Evolutionary conservation across 1,140 invertebrate species (phyloP), one percentile per base, ranked within the genome.

Genomic region (Brachionus asplanchnoidis): DNA sequence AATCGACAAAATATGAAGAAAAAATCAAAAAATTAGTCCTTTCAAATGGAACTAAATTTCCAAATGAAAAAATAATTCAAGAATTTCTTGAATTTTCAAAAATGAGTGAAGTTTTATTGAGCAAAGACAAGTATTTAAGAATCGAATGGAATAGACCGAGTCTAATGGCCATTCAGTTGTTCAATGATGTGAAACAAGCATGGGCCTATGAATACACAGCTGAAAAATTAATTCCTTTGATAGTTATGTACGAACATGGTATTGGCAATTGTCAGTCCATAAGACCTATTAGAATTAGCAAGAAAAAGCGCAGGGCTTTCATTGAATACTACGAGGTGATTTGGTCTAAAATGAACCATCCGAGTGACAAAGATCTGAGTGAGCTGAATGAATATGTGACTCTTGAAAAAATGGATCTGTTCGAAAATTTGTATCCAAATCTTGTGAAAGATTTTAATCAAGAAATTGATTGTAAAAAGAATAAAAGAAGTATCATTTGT

Each of bases 11-110:
- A 32, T 70, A 73, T 20, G 60, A 84, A 53, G 36, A 68, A 40
- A 84, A 42, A 68, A 73, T 84, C 11, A 68, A 53, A 68, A 68
- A 53, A 23, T 17, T 68, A 14, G 28, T 68, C 20, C 23, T 44
- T 68, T 26, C 32, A 12, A 60, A 28, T 44, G 50, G 79, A 32
- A 3, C 28, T 8, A 40, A 82, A 23, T 82, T 82, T 82, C 79
- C 79, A 36, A 82, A 53, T 70, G 80, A 84, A 32, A 46, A 84
- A 73, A 84, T 84, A 17, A 84, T 84, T 14, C 28, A 68, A 68
- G 80, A 84, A 53, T 84, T 42, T 84, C 17, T 46, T 20, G 53
- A 82, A 60, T 65, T 60, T 40, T 68, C 79, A 6, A 60, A 60
- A 82, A 68, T 82, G 53, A 44, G 53, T 12, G 26, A 60, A 60